Evolutionary conservation across 92 coral and sea anemone species (phyloP), one percentile per base, ranked within the genome.

Genomic region (Zoanthus gigantus): DNA sequence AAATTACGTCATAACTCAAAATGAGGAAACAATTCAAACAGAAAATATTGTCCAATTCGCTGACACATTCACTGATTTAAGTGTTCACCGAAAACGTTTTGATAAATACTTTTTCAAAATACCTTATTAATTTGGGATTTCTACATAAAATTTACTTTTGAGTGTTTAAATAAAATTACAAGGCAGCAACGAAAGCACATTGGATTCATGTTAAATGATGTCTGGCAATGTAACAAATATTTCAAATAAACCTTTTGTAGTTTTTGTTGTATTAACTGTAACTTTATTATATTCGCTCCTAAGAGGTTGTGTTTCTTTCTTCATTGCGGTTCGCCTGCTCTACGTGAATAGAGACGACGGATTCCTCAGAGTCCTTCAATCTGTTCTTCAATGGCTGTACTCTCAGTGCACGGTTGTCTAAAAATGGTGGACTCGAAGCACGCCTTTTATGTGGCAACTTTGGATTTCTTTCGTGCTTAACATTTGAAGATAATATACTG

Each of bases 381-480:
- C 29, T 78, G 17, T 78, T 78, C 50, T 78, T 69, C 56, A 16
- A 78, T 30, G 60, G 18, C 30, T 67, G 71, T 14, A 58, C 83
- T 78, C 83, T 78, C 4, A 71, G 71, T 32, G 83, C 69, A 58
- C 52, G 16, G 69, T 57, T 23, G 34, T 6, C 72, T 14, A 15
- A 61, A 78, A 71, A 54, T 78, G 83, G 57, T 15, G 53, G 1
- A 15, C 37, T 78, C 31, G 16, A 56, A 61, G 34, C 53, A 58
- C 50, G 47, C 37, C 45, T 32, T 46, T 78, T 58, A 10, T 9
- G 4, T 30, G 16, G 14, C 37, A 71, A 76, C 7, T 58, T 50
- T 17, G 63, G 15, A 30, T 13, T 47, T 17, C 34, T 56, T 23
- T 9, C 44, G 50, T 58, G 65, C 6, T 28, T 61, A 48, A 23